Conservation (phyloP, 2,797 vertebrate genomes). For the Momotus momota region DNA sequence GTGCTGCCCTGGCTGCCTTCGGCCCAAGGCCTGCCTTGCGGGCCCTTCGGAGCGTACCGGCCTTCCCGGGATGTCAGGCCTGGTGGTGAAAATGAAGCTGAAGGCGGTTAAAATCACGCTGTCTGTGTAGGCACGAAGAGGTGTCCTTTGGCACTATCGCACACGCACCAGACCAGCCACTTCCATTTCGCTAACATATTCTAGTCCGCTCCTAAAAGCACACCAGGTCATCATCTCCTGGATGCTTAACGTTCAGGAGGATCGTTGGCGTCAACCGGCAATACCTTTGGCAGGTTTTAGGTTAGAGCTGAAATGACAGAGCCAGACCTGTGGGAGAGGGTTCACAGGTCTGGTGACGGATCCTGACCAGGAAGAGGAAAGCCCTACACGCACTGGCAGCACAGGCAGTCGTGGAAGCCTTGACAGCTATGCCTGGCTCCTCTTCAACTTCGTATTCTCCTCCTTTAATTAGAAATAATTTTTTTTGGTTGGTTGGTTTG, state of each 20-base stretch:
- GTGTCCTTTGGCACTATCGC: rapidly evolving
- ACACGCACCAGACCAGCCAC: rapidly evolving
- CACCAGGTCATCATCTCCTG: rapidly evolving
- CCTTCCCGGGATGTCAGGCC: rapidly evolving
- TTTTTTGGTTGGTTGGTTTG: too few relatives aligned
- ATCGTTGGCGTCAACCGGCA: rapidly evolving
- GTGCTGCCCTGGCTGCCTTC: neutral
- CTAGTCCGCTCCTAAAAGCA: rapidly evolving
- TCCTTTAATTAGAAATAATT: neutral
- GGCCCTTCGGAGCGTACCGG: neutral
- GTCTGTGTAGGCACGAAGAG: rapidly evolving
- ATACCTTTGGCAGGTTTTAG: rapidly evolving
- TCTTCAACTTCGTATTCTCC: neutral
- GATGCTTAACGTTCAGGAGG: rapidly evolving
- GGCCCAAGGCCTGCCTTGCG: neutral
- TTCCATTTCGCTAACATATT: rapidly evolving
- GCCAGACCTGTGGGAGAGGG: rapidly evolving
- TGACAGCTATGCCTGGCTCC: neutral
- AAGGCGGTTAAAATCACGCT: too few relatives aligned
- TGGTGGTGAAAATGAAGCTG: neutral
- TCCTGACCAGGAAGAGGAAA: rapidly evolving
- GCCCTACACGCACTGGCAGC: rapidly evolving
- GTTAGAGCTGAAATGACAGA: too few relatives aligned
- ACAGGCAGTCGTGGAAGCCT: rapidly evolving
- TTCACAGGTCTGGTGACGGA: rapidly evolving